Percentiles rank a stretch among this genome's conserved stretches.
Evolutionary conservation across 2,888 invertebrate genomes (phyloP).

Genomic region (Cheilosia vulpina): DNA sequence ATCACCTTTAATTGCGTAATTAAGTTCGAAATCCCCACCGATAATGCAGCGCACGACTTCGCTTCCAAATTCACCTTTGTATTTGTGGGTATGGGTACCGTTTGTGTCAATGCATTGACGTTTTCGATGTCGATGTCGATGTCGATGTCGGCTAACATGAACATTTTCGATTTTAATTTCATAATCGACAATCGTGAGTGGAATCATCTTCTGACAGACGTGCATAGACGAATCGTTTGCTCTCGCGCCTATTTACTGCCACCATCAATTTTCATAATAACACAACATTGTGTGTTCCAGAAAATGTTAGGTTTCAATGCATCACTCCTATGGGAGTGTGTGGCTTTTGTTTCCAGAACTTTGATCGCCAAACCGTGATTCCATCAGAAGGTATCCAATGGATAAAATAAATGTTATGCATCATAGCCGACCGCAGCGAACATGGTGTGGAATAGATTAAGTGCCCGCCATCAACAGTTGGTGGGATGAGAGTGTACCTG

Average conservation of each 20-base stretch:
- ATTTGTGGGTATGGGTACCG: not conserved
- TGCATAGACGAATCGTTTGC: conserved; percentile 4
- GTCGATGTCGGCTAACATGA: conserved; percentile 38
- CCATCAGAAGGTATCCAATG: conserved; percentile 22
- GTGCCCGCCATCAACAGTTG: conserved; percentile 45
- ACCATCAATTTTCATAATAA: conserved; percentile 18
- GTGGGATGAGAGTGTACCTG: conserved; percentile 32
- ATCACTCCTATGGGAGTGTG: conserved; percentile 57
- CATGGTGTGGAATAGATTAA: conserved; percentile 54
- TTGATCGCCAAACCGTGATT: conserved; percentile 48
- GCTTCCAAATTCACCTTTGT: conserved; percentile 19
- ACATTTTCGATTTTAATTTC: conserved; percentile 61
- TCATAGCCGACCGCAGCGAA: conserved; percentile 13
- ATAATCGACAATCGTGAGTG: conserved; percentile 63
- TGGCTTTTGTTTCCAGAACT: conserved; percentile 10
- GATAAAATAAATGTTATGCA: conserved; percentile 26
- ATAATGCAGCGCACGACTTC: conserved; percentile 59
- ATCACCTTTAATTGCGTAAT: conserved; percentile 67
- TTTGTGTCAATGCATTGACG: conserved; percentile 44
- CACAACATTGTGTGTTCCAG: conserved; percentile 8
- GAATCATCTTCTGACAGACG: conserved; percentile 41
- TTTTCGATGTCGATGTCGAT: conserved; percentile 11
- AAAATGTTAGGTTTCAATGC: conserved; percentile 41
- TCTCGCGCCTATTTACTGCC: not conserved
- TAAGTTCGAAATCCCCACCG: conserved; percentile 28